phyloP scores from a whole-genome alignment of 2,113 vertebrate species.

The Clarias macrocephalus region DNA sequence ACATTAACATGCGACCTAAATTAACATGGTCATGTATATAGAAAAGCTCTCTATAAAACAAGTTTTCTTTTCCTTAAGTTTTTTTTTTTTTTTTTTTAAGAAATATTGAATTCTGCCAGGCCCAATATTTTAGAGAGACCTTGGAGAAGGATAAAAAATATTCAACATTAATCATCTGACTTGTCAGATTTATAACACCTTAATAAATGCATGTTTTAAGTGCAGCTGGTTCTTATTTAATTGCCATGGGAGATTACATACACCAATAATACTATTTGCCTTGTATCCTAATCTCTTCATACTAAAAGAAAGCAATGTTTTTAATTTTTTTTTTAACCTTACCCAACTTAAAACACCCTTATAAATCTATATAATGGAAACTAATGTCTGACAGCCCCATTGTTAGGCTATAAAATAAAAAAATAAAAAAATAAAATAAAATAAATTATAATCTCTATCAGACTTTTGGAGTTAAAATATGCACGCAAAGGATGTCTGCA shows the following conservation, averaged over 20 bases:
- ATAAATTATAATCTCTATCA: neutral
- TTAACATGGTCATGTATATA: constrained; percentile 21
- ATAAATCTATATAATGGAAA: constrained; percentile 20
- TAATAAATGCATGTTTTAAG: constrained; percentile 73
- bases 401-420: neutral
- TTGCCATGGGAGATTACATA: constrained; percentile 30
- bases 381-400: neutral
- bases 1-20: constrained; percentile 34
- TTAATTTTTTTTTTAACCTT: constrained; percentile 24
- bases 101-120: constrained; percentile 54
- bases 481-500: neutral
- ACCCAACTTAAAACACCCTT: neutral
- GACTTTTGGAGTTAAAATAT: neutral
- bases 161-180: constrained; percentile 70
- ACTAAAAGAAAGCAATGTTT: constrained; percentile 32
- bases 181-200: constrained; percentile 71
- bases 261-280: neutral
- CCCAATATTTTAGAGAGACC: constrained; percentile 63
- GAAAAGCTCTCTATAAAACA: constrained; percentile 38
- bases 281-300: constrained; percentile 24
- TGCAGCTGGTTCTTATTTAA: constrained; percentile 61
- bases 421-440: too few relatives aligned
- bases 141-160: constrained; percentile 65
- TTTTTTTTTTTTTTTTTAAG: constrained; percentile 9
- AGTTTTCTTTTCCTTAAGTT: constrained; percentile 52